phyloP scores from a whole-genome alignment of 2,888 invertebrate species.

The Tanaodytes sp. region DNA sequence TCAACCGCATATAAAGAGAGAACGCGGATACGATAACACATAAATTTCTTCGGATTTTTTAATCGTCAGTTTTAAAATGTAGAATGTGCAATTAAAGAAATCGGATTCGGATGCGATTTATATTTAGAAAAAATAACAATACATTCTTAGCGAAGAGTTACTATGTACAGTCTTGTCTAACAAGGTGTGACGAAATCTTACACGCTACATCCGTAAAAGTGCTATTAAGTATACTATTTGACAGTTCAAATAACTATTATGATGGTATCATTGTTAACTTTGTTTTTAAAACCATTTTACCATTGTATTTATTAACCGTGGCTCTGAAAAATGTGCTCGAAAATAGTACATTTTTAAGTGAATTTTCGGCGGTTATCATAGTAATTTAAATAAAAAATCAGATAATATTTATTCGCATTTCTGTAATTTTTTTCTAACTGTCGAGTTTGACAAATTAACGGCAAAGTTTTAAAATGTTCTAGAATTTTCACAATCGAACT shows the following conservation, averaged over 20 bases:
- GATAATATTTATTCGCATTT: neutral
- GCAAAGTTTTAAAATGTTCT: too few species aligned
- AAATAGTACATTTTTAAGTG: too few species aligned
- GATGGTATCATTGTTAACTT: neutral
- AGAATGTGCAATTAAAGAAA: conserved; percentile 1
- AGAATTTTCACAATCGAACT: too few species aligned
- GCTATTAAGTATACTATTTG: neutral
- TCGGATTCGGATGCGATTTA: neutral
- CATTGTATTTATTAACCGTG: too few species aligned
- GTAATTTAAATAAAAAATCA: neutral
- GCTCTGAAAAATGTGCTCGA: too few species aligned
- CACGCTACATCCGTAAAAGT: conserved; percentile 10
- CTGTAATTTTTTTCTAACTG: too few species aligned
- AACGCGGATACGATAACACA: too few species aligned
- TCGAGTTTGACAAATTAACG: too few species aligned
- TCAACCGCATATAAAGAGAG: neutral
- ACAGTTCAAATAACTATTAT: neutral
- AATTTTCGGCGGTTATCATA: neutral
- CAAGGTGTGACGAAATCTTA: conserved; percentile 34
- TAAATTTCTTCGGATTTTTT: too few species aligned
- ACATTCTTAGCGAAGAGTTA: conserved; percentile 4
- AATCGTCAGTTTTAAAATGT: too few species aligned
- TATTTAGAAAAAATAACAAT: conserved; percentile 7
- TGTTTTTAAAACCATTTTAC: too few species aligned
- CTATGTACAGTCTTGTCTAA: conserved; percentile 18